A percentile compares a stretch with the other conserved stretches of the same genome.
These are phyloP conservation scores for Tolypeutes matacus DNA, from an alignment of 2,797 vertebrate species.

Conservation along the genomic window DNA sequence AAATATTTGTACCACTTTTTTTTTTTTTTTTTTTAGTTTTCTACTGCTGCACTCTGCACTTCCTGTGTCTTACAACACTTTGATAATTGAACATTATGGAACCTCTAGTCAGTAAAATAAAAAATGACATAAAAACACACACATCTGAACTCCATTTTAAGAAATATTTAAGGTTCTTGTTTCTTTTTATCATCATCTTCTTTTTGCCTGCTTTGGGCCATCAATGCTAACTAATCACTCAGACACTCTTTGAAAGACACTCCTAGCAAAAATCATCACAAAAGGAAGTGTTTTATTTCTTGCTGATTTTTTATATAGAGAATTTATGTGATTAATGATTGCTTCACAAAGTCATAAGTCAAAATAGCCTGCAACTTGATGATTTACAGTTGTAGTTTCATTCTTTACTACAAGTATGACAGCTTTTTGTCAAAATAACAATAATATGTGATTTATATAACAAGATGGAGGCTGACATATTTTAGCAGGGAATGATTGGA, in stretches of 20 bases:
- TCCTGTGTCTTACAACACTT: background rate
- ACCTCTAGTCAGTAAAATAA: background rate
- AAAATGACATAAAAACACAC: background rate
- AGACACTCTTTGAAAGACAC: background rate
- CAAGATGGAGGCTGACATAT: conserved; percentile 41
- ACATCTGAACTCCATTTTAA: background rate
- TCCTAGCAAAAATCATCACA: background rate
- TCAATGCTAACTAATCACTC: background rate
- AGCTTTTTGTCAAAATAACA: conserved; percentile 70
- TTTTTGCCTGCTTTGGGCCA: background rate
- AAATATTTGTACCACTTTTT: background rate
- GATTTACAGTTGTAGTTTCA: background rate
- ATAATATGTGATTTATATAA: conserved; percentile 68
- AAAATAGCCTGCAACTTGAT: background rate
- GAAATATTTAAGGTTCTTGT: background rate
- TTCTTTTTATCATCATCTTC: background rate
- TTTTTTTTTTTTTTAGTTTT: background rate
- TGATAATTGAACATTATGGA: background rate
- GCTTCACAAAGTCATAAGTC: background rate
- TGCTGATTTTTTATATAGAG: background rate
- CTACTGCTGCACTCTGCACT: background rate
- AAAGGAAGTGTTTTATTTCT: background rate
- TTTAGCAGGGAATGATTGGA: conserved; percentile 38
- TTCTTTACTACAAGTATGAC: conserved; percentile 33
- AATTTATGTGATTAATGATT: conserved; percentile 38